Conservation (phyloP, 2,888 invertebrate species). For the Notocelia uddmanniana region DNA sequence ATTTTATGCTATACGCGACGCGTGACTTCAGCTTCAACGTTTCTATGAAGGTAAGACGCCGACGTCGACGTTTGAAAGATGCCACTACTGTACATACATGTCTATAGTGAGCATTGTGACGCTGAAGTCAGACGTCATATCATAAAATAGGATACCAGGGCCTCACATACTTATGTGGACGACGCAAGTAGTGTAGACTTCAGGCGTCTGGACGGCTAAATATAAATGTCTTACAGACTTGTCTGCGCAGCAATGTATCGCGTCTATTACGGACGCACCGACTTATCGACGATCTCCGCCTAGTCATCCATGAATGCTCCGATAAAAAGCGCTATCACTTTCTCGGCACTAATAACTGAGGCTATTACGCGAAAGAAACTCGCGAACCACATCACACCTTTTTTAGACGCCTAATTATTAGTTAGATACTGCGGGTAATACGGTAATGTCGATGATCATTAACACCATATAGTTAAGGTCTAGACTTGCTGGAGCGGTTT, state of each 20-base stretch:
- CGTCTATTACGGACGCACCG: not conserved
- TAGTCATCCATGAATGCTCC: constrained; percentile 26
- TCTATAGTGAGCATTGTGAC: no score
- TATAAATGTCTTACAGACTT: no score
- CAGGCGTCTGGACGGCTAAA: no score
- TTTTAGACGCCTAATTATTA: constrained; percentile 19
- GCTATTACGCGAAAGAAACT: constrained; percentile 40
- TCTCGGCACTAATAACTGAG: constrained; percentile 36
- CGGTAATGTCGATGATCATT: constrained; percentile 11
- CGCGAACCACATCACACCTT: constrained; percentile 26
- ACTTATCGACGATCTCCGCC: constrained; percentile 10
- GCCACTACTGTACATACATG: no score
- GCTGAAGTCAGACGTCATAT: no score
- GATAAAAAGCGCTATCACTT: constrained; percentile 41
- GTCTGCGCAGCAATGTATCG: not conserved
- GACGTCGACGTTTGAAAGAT: no score
- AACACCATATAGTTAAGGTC: not conserved
- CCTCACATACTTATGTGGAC: no score
- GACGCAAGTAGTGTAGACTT: no score
- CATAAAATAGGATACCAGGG: no score
- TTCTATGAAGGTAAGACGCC: no score
- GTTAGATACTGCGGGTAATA: constrained; percentile 5
- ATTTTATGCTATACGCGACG: no score
- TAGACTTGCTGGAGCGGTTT: not conserved
- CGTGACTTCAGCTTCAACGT: no score